Evolutionary conservation across 2,888 invertebrate species (phyloP).

Genomic region (Synergus japonicus): DNA sequence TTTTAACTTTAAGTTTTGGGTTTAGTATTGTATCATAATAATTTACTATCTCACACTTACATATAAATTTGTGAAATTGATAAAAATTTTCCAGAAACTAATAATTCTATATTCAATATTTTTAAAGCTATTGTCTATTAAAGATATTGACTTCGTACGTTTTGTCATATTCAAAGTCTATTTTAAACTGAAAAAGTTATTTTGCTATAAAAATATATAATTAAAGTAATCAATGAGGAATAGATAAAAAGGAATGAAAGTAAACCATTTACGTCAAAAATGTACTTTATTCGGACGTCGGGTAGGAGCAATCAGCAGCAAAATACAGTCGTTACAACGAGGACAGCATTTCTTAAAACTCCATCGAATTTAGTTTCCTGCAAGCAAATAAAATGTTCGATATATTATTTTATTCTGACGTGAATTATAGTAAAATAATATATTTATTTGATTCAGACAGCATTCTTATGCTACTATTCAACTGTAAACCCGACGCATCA

Average conservation of each 20-base stretch:
- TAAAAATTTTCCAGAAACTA: background rate
- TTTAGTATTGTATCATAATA: no score
- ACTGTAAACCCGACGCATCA: conserved; percentile 66
- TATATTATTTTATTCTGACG: background rate
- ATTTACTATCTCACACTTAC: background rate
- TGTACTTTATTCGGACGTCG: conserved; percentile 67
- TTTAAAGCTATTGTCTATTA: background rate
- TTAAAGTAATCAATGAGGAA: background rate
- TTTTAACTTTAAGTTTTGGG: no score
- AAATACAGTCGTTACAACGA: conserved; percentile 43
- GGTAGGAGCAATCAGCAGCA: conserved; percentile 59
- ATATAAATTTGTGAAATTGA: background rate
- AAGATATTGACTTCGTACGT: background rate
- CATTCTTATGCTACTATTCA: conserved; percentile 62
- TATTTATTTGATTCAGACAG: conserved; percentile 65
- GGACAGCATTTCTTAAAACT: background rate
- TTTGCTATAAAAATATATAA: background rate
- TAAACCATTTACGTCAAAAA: conserved; percentile 10
- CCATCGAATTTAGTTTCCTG: conserved; percentile 7
- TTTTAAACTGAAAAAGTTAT: background rate
- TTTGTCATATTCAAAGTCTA: background rate
- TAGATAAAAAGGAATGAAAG: background rate
- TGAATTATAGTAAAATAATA: conserved; percentile 6
- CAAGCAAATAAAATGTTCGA: background rate
- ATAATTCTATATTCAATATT: background rate